Percentiles rank a stretch among this genome's conserved stretches.
These are phyloP conservation scores for Machaerirhynchus nigripectus DNA, from an alignment of 2,113 vertebrate species.

Conservation along the genomic window DNA sequence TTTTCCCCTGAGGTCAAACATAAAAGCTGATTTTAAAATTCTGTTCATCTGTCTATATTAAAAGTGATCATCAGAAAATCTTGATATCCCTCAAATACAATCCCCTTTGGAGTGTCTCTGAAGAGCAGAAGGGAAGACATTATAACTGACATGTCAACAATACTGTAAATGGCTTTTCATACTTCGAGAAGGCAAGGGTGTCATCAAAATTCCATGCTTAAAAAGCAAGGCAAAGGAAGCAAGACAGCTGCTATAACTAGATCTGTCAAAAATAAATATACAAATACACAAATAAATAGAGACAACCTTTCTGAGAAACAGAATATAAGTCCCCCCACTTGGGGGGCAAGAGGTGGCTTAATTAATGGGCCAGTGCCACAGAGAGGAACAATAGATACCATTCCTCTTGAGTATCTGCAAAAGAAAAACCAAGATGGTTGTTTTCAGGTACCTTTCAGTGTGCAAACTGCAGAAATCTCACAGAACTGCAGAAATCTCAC, in stretches of 20 bases:
- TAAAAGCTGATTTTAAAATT: background rate
- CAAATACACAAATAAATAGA: background rate
- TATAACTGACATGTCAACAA: background rate
- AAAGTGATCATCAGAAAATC: background rate
- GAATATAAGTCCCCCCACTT: background rate
- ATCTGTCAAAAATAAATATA: background rate
- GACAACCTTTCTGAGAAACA: background rate
- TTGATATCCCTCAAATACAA: background rate
- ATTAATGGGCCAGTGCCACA: background rate
- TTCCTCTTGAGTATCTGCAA: background rate
- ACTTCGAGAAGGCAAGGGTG: slow-evolving; percentile 8
- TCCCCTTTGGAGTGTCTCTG: background rate
- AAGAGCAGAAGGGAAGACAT: background rate
- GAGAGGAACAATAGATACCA: background rate
- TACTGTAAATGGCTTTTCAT: background rate
- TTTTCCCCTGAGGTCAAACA: background rate
- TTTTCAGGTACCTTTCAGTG: background rate
- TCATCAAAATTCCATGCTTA: slow-evolving; percentile 27
- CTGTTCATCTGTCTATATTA: background rate
- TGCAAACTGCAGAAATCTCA: background rate
- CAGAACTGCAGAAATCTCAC: no score
- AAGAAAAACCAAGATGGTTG: background rate
- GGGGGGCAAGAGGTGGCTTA: background rate
- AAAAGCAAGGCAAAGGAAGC: slow-evolving; percentile 9
- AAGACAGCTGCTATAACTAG: background rate